phyloP scores from a whole-genome alignment of 92 coral and sea anemone genomes.

The Metridium senile region DNA sequence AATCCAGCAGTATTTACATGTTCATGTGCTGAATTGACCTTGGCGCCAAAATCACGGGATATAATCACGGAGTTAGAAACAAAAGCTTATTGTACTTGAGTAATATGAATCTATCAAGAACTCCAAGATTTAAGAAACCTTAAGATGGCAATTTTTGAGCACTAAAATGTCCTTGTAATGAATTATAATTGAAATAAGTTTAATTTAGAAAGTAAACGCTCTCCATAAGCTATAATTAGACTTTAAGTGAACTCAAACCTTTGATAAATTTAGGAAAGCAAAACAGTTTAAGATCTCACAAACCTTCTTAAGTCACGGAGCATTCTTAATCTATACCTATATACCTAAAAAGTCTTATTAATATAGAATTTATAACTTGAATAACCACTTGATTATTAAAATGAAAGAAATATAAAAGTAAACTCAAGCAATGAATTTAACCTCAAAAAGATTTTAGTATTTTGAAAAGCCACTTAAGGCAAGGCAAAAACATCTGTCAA shows the following conservation, averaged over 20 bases:
- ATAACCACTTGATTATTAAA: no score
- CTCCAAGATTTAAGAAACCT: not conserved
- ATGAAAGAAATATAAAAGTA: no score
- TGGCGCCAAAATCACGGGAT: not conserved
- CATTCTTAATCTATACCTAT: no score
- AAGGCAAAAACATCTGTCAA: not conserved
- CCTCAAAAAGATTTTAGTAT: not conserved
- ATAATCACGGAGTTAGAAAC: not conserved
- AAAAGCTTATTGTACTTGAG: not conserved
- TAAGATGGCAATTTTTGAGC: no score
- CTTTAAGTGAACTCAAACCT: not conserved
- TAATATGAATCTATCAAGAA: not conserved
- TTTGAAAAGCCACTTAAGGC: not conserved
- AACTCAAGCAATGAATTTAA: no score
- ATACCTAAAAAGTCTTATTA: no score
- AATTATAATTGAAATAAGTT: no score
- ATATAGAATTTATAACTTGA: no score
- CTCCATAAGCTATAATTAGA: conserved; percentile 5
- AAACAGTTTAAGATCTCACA: no score
- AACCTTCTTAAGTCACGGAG: no score
- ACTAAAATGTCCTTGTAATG: not conserved
- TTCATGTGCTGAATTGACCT: not conserved
- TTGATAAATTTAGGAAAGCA: no score
- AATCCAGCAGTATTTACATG: not conserved
- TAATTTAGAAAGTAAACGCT: no score